A percentile compares a stretch with the other conserved stretches of the same genome.
Evolutionary conservation across 2,888 invertebrate genomes (phyloP).

Genomic region (Drosophila nigritarsus): DNA sequence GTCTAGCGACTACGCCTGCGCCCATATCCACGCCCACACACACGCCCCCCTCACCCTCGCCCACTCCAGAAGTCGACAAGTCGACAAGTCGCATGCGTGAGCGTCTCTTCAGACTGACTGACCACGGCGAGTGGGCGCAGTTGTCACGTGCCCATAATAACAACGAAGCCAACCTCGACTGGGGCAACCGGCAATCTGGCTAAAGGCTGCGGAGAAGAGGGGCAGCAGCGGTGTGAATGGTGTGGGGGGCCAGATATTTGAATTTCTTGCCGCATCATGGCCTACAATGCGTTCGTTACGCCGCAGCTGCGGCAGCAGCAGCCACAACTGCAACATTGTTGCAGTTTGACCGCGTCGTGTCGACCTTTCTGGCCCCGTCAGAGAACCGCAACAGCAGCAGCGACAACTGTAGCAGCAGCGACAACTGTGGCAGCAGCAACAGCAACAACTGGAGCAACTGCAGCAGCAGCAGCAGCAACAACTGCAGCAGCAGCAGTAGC

Average conservation of each 20-base stretch:
- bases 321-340: constrained; percentile 2
- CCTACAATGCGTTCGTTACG: constrained; percentile 70
- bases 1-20: constrained; percentile 20
- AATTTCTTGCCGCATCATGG: constrained; percentile 71
- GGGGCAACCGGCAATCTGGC: constrained; percentile 8
- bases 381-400: constrained; percentile 40
- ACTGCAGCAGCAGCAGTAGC: constrained; percentile 18
- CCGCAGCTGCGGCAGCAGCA: constrained; percentile 26
- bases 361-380: constrained; percentile 52
- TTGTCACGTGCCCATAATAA: constrained; percentile 79
- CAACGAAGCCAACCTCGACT: constrained; percentile 49
- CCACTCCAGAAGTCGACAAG: constrained; percentile 13
- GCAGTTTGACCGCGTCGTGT: constrained; percentile 28
- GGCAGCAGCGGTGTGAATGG: background rate
- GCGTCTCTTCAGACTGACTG: constrained; percentile 46
- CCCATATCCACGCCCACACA: constrained; percentile 25
- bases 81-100: constrained; percentile 41
- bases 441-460: constrained; percentile 3
- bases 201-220: background rate
- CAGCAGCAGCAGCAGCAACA: background rate
- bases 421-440: constrained; percentile 22
- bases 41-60: constrained; percentile 22
- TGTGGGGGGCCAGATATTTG: constrained; percentile 31
- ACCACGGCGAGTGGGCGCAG: constrained; percentile 67
- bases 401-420: constrained; percentile 38